Base-by-base conservation (phyloP, 2,113 vertebrate species). In the Erythrolamprus reginae region DNA sequence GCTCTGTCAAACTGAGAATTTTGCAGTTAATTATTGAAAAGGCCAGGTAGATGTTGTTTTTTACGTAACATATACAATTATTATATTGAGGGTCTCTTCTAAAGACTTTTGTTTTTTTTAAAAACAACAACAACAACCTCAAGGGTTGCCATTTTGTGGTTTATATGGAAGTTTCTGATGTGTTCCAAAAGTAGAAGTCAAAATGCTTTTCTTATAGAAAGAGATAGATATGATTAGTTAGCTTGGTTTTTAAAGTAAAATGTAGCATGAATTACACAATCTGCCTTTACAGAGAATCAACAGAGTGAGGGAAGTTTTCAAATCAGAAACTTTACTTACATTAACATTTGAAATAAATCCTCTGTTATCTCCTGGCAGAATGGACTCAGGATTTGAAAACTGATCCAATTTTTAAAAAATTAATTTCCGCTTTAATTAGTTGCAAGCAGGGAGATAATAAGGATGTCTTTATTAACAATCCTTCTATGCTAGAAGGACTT, bases 401-500 rank as follows among this genome's bases (percentile, higher is more conserved):
- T 0, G 4, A 90, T 92, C 82, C 5, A 1, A 58, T 77, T 77
- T 77, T 77, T 77, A 21, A 77, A 77, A 77, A 77, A 10, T 77
- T 77, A 42, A 77, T 77, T 77, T 77, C 70, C 7, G 7, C 17
- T 21, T 42, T 77, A 77, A 77, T 77, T 77, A 77, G 33, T 21
- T 77, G 70, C 0, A 45, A 33, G 89, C 89, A 65, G 23, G 82
- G 10, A 84, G 56, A 89, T 9, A 26, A 86, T 53, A 92, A 28
- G 21, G 58, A 33, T 10, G 4, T 2, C 50, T 91, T 93, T 92
- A 38, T 42, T 0, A 0, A 42, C 17, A 48, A 12, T 12, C 85
- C 28, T 84, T 93, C 96, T 95, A 89, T 91, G 90, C 94, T 95
- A 97, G 95, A 92, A 95, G 95, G 97, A 96, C 97, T 94, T 96